phyloP scores from a whole-genome alignment of 2,888 invertebrate genomes.

The Catonia carolina region DNA sequence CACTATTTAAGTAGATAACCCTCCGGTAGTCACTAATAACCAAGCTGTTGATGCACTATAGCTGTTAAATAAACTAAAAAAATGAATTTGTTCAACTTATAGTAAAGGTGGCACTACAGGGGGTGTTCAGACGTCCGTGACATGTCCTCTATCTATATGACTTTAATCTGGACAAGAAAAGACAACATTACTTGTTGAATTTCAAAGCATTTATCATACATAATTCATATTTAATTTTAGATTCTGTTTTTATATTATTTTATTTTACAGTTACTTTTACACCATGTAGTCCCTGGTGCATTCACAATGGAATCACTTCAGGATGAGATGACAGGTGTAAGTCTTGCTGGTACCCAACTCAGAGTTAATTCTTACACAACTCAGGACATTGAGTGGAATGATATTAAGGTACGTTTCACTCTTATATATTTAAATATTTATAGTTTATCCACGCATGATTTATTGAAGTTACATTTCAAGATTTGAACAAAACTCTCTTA shows the following conservation, averaged over 20 bases:
- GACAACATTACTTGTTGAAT: no score
- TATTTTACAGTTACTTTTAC: constrained; percentile 60
- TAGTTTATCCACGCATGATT: not conserved
- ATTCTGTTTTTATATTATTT: not conserved
- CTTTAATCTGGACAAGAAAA: no score
- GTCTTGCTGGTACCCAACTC: constrained; percentile 77
- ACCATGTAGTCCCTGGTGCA: constrained; percentile 81
- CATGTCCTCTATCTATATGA: no score
- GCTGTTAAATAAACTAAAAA: no score
- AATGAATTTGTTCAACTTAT: no score
- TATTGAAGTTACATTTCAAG: not conserved
- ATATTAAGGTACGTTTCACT: constrained; percentile 64
- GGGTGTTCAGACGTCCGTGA: no score
- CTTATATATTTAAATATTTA: not conserved
- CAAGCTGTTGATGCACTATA: no score
- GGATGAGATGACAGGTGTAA: constrained; percentile 87
- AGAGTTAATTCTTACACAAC: constrained; percentile 80
- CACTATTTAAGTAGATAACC: no score
- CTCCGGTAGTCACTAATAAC: no score
- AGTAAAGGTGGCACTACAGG: no score
- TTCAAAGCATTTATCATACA: no score
- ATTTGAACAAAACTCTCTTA: not conserved
- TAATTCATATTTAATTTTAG: not conserved
- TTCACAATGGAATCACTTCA: constrained; percentile 70
- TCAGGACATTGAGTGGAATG: constrained; percentile 85